Base-by-base conservation (phyloP, 2,797 vertebrate genomes). In the Pelochelys cantorii region DNA sequence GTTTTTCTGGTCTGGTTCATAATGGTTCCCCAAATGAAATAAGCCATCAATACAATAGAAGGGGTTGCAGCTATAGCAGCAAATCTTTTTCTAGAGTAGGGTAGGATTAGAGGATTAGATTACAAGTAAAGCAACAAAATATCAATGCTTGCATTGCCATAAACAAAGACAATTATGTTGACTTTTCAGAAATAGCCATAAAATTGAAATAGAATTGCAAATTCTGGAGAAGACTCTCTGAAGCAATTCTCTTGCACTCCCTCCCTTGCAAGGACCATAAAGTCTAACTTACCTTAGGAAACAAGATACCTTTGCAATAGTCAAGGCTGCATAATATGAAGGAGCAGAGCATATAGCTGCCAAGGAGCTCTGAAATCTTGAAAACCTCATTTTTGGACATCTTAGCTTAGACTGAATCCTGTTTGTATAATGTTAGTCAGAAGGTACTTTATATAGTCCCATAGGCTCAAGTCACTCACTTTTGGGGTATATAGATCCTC, bases 231-330 rank as follows among this genome's bases (percentile, higher is more conserved):
- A 52, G 74, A 17, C 17, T 52, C 48, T 52, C 52, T 3, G 4
- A 13, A 77, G 74, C 42, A 77, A 52, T 52, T 77, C 74, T 68
- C n/a, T 12, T 20, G 22, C 18, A 71, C n/a, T 27, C 7, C 37
- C 14, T 81, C 22, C 13, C 8, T 25, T 11, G 74, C n/a, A 89
- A 59, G 20, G 5, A 18, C 2, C 54, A 23, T 48, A 92, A 79
- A 90, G 1, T 5, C 79, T 54, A 56, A 83, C 18, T 48, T 52
- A 15, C 3, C 5, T 78, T 34, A 10, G 25, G 80, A 12, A 1
- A 74, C 25, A 11, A 80, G 11, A 13, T 56, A 34, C 3, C 80
- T 11, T 23, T 53, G 37, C 4, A 4, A 22, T 0, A 0, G 2
- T 15, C 9, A 18, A 59, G 29, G 25, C 56, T 79, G 42, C 55